A percentile compares a stretch with the other conserved stretches of the same genome.
Conservation (phyloP, 2,113 vertebrate species). For the Brachypodius melanocephalos region DNA sequence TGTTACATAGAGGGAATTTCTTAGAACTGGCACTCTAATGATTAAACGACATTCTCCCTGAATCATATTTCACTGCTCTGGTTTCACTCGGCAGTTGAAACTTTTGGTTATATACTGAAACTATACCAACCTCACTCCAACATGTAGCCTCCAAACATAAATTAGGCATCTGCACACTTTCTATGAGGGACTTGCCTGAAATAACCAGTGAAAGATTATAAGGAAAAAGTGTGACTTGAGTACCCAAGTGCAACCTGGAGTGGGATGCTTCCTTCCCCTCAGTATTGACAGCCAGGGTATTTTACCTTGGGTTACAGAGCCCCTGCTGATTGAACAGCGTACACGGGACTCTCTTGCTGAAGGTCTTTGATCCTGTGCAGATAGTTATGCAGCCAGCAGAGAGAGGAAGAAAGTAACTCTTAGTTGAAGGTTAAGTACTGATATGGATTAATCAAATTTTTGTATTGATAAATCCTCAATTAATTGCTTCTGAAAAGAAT, state of each 20-base stretch:
- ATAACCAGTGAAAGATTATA: neutral
- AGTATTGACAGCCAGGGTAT: neutral
- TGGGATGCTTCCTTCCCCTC: neutral
- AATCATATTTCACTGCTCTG: neutral
- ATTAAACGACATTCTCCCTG: neutral
- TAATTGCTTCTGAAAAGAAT: neutral
- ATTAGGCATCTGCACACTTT: fast-evolving
- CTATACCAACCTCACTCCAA: neutral
- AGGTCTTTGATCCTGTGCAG: neutral
- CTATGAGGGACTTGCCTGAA: neutral
- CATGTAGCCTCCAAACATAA: neutral
- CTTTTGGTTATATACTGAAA: neutral
- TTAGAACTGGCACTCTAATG: neutral
- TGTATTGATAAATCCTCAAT: neutral
- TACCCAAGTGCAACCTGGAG: neutral
- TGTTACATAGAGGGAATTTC: neutral
- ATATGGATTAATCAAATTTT: neutral
- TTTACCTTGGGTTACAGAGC: neutral
- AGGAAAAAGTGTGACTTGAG: neutral
- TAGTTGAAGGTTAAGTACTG: neutral
- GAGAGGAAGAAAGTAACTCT: neutral
- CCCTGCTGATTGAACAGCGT: neutral
- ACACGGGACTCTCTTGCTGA: fast-evolving
- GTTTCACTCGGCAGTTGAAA: neutral
- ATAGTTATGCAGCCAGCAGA: neutral